Evolutionary conservation across 2,113 vertebrate species (phyloP).

Genomic region (Chinchilla lanigera): DNA sequence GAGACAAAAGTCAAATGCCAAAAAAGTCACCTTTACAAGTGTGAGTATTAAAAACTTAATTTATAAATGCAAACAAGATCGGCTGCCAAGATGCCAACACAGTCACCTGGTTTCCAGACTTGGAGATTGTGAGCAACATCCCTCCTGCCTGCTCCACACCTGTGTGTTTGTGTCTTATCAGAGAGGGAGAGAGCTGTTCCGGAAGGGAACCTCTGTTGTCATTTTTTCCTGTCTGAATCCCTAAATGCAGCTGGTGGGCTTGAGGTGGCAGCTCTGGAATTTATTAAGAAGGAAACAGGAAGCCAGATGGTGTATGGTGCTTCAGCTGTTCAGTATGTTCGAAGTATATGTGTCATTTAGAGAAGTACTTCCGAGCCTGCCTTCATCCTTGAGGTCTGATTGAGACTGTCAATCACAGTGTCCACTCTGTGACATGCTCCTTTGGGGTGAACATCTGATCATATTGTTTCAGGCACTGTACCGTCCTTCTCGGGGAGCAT

Average conservation of each 20-base stretch:
- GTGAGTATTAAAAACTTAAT: constrained; percentile 77
- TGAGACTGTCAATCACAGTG: neutral
- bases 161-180: constrained; percentile 46
- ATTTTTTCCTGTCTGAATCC: neutral
- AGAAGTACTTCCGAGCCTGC: neutral
- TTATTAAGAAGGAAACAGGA: neutral
- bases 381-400: neutral
- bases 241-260: neutral
- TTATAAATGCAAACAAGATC: constrained; percentile 81
- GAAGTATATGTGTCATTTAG: neutral
- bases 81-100: constrained; percentile 57
- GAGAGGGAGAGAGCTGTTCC: neutral
- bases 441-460: neutral
- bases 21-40: constrained; percentile 45
- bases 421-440: rapidly evolving
- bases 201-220: neutral
- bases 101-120: constrained; percentile 76
- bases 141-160: neutral
- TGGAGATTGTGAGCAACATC: constrained; percentile 8
- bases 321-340: neutral
- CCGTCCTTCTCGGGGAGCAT: neutral
- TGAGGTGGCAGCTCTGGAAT: neutral
- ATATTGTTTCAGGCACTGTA: neutral
- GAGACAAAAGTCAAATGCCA: constrained; percentile 59
- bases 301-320: too few relatives aligned